A percentile compares a stretch with the other conserved stretches of the same genome.
Conservation (phyloP, 2,888 invertebrate species). For the Leucoma salicis region DNA sequence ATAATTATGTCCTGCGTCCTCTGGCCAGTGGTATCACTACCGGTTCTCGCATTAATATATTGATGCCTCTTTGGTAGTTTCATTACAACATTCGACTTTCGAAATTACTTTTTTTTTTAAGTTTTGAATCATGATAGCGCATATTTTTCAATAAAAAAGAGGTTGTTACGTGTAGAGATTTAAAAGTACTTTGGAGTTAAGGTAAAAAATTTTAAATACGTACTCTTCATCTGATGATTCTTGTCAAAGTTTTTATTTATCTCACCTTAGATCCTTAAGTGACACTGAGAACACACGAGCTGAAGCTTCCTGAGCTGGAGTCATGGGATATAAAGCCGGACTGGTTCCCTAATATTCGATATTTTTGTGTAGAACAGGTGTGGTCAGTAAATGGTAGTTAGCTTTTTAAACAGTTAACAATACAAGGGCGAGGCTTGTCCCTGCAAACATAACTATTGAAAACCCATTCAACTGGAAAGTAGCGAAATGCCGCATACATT, state of each 20-base stretch:
- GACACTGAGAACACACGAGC: too few relatives aligned
- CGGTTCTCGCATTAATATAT: constrained; percentile 24
- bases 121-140: neutral
- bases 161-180: too few relatives aligned
- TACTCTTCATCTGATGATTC: too few relatives aligned
- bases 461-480: constrained; percentile 52
- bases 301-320: too few relatives aligned
- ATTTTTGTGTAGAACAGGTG: constrained; percentile 4
- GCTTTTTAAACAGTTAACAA: constrained; percentile 9
- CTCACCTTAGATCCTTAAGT: too few relatives aligned
- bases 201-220: too few relatives aligned
- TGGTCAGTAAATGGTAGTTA: constrained; percentile 3
- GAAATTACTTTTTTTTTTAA: neutral
- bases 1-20: constrained; percentile 32
- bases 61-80: neutral
- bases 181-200: too few relatives aligned
- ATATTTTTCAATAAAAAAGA: too few relatives aligned
- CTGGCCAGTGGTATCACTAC: constrained; percentile 31
- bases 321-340: too few relatives aligned
- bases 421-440: constrained; percentile 5
- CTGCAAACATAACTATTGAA: constrained; percentile 42
- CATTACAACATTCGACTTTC: neutral
- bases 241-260: too few relatives aligned
- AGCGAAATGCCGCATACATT: constrained; percentile 53
- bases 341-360: too few relatives aligned